These are phyloP conservation scores for Nestor notabilis DNA, from an alignment of 2,113 vertebrate genomes.

Conservation along the genomic window DNA sequence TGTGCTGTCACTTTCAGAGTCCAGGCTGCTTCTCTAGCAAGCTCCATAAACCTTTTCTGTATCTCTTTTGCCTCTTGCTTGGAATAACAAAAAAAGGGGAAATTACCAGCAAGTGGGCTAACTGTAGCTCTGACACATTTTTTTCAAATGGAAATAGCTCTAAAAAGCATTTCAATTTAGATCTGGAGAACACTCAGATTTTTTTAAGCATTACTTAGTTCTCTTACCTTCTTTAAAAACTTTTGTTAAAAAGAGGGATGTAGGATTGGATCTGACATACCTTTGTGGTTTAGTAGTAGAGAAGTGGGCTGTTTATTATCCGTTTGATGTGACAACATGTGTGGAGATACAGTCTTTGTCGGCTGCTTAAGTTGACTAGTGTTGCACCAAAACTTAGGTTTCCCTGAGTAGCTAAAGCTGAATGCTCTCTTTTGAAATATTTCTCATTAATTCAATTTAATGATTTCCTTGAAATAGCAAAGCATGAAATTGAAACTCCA, in stretches of 20 bases:
- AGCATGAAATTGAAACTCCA: background rate
- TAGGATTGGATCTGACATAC: background rate
- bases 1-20: background rate
- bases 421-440: background rate
- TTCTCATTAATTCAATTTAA: background rate
- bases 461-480: background rate
- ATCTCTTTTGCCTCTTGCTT: background rate
- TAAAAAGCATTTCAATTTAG: background rate
- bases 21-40: background rate
- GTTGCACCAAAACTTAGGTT: background rate
- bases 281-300: background rate
- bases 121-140: background rate
- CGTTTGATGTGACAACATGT: background rate
- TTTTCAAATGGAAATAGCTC: background rate
- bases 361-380: background rate
- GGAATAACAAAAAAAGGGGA: background rate
- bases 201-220: rapidly evolving
- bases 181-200: rapidly evolving
- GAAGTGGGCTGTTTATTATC: background rate
- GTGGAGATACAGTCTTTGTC: background rate
- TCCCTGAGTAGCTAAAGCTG: background rate
- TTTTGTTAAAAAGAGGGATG: background rate
- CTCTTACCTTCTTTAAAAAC: background rate
- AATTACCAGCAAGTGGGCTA: background rate
- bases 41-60: background rate